A percentile compares a stretch with the other conserved stretches of the same genome.
These are phyloP conservation scores for Timema cristinae DNA, from an alignment of 2,888 invertebrate species.

Conservation along the genomic window DNA sequence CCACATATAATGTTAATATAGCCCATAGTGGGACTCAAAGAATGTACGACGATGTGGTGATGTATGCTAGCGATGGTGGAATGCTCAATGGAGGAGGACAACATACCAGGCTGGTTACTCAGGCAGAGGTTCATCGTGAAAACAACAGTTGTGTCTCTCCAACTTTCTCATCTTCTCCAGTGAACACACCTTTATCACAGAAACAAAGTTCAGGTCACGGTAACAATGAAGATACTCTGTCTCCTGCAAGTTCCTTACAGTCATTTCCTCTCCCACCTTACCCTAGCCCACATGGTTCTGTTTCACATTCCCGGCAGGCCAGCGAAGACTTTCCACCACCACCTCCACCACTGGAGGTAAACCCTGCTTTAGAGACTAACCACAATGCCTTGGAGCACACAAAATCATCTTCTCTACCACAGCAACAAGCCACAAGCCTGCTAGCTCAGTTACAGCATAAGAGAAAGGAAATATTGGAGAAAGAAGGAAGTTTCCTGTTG, in stretches of 20 bases:
- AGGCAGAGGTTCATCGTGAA: constrained; percentile 79
- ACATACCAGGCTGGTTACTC: constrained; percentile 65
- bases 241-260: not conserved
- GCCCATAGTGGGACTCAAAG: not conserved
- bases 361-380: constrained; percentile 20
- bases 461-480: constrained; percentile 52
- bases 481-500: constrained; percentile 36
- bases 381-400: too few relatives aligned
- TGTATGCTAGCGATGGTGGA: constrained; percentile 48
- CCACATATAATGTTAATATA: constrained; percentile 50
- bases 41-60: constrained; percentile 44
- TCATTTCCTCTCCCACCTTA: constrained; percentile 69
- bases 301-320: constrained; percentile 76
- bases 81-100: constrained; percentile 36
- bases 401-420: constrained; percentile 27
- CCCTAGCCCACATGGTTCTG: constrained; percentile 72
- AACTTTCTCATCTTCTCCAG: not conserved
- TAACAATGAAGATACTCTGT: not conserved
- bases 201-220: constrained; percentile 34
- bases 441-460: constrained; percentile 61
- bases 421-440: constrained; percentile 43
- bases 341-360: constrained; percentile 48
- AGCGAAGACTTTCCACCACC: constrained; percentile 89
- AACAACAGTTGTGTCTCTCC: constrained; percentile 47
- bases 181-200: constrained; percentile 19